Evolutionary conservation across 2,888 invertebrate genomes (phyloP).

Genomic region (Noctua comes): DNA sequence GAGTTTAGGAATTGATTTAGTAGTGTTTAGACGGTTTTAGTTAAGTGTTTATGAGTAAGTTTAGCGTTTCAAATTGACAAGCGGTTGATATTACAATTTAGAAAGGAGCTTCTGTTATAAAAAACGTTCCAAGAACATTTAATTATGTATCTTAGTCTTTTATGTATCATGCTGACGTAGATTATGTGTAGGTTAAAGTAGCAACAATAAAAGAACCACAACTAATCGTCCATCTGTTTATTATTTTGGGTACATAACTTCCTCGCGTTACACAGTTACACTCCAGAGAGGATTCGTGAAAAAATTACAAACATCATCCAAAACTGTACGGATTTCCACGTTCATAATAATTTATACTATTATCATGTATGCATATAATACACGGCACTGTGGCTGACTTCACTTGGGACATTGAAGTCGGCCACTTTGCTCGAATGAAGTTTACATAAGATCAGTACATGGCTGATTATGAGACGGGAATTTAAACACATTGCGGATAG

Average conservation of each 20-base stretch:
- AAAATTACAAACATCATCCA: constrained; percentile 82
- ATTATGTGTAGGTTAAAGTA: not conserved
- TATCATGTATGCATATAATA: constrained; percentile 64
- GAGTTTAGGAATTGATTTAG: constrained; percentile 17
- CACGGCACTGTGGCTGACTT: constrained; percentile 58
- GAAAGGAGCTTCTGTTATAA: not conserved
- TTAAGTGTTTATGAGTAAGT: not conserved
- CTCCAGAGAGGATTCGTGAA: constrained; percentile 77
- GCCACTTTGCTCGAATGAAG: constrained; percentile 55
- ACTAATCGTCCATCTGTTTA: constrained; percentile 77
- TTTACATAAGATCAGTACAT: constrained; percentile 60
- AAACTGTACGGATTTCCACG: constrained; percentile 65
- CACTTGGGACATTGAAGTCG: constrained; percentile 29
- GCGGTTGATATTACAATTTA: not conserved
- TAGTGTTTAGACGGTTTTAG: not conserved
- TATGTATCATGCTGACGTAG: not conserved
- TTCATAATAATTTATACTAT: constrained; percentile 68
- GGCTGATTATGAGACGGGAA: constrained; percentile 14
- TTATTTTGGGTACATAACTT: constrained; percentile 83
- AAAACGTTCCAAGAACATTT: not conserved
- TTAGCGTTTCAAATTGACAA: not conserved
- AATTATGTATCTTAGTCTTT: too few species aligned
- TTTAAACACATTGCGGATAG: constrained; percentile 31
- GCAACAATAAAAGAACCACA: constrained; percentile 45
- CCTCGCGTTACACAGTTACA: constrained; percentile 77